A percentile compares a stretch with the other conserved stretches of the same genome.
Conservation (phyloP, 2,797 vertebrate species). For the Jordanella pulchra region DNA sequence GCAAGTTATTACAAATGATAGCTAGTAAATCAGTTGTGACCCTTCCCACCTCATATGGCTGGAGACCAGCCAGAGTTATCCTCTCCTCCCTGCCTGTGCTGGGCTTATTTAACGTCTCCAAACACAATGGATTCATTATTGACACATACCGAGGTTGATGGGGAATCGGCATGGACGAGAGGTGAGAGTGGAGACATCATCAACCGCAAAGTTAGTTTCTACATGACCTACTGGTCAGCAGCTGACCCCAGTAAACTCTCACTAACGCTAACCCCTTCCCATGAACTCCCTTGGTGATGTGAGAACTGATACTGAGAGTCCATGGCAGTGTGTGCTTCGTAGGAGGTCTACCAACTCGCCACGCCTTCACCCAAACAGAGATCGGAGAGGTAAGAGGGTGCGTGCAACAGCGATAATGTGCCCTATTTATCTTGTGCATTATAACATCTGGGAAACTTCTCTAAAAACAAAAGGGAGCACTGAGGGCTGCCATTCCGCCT, state of each 20-base stretch:
- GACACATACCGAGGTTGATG: constrained; percentile 37
- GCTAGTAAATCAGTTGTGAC: constrained; percentile 74
- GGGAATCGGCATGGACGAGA: constrained; percentile 32
- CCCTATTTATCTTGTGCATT: constrained; percentile 78
- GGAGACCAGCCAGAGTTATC: constrained; percentile 70
- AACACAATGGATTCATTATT: constrained; percentile 67
- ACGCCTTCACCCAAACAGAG: constrained; percentile 57
- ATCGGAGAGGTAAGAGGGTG: constrained; percentile 67
- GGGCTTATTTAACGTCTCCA: constrained; percentile 72
- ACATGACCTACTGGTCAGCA: constrained; percentile 62
- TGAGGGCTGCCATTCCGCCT: constrained; percentile 77
- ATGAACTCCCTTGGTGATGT: constrained; percentile 46
- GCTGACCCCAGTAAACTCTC: constrained; percentile 65
- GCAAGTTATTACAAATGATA: constrained; percentile 57
- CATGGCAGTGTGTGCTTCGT: constrained; percentile 42
- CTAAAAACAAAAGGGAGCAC: constrained; percentile 77
- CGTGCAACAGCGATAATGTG: constrained; percentile 70
- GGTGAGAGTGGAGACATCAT: constrained; percentile 45
- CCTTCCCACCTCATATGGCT: constrained; percentile 63
- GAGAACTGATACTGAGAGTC: constrained; percentile 36
- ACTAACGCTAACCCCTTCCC: constrained; percentile 46
- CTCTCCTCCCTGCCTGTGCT: constrained; percentile 51
- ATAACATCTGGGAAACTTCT: constrained; percentile 86
- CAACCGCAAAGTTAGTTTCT: constrained; percentile 41
- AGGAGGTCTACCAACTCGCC: constrained; percentile 65